A percentile compares a stretch with the other conserved stretches of the same genome.
These are phyloP conservation scores for Salvelinus namaycush DNA, from an alignment of 2,113 vertebrate genomes.

Conservation along the genomic window DNA sequence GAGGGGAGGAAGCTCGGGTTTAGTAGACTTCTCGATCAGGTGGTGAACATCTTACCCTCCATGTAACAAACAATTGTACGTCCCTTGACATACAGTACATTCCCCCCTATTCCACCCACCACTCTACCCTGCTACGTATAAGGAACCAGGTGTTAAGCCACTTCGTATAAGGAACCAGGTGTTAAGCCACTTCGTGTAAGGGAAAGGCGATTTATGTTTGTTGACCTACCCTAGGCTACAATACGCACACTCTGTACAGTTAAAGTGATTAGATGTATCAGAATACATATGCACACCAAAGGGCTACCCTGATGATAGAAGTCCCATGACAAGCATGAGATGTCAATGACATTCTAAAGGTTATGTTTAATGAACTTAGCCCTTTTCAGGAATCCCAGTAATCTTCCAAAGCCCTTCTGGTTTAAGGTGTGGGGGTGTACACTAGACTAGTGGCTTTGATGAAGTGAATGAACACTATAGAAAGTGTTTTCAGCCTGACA, in stretches of 20 bases:
- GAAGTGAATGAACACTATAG: constrained; percentile 2
- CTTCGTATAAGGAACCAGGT: too few species aligned
- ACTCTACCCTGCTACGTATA: not conserved
- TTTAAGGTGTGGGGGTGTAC: not conserved
- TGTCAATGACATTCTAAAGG: constrained; percentile 43
- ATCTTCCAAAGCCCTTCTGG: constrained; percentile 29
- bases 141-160: too few species aligned
- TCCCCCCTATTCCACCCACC: not conserved
- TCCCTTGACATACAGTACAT: constrained; percentile 33
- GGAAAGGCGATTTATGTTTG: not conserved
- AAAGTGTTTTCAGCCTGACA: constrained; percentile 24
- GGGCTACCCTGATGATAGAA: constrained; percentile 26
- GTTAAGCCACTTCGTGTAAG: not conserved
- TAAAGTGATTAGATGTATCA: constrained; percentile 50
- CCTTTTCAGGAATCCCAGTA: constrained; percentile 54
- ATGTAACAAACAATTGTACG: not conserved
- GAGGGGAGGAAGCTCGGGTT: constrained; percentile 43
- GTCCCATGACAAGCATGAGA: constrained; percentile 52
- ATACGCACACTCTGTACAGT: constrained; percentile 39
- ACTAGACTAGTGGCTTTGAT: constrained; percentile 13
- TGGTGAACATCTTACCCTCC: constrained; percentile 40
- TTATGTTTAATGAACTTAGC: constrained; percentile 52
- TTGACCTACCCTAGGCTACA: constrained; percentile 30
- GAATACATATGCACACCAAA: constrained; percentile 44
- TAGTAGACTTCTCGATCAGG: constrained; percentile 45